Evolutionary conservation across 2,797 vertebrate species (phyloP).

Genomic region (Heliangelus exortis): DNA sequence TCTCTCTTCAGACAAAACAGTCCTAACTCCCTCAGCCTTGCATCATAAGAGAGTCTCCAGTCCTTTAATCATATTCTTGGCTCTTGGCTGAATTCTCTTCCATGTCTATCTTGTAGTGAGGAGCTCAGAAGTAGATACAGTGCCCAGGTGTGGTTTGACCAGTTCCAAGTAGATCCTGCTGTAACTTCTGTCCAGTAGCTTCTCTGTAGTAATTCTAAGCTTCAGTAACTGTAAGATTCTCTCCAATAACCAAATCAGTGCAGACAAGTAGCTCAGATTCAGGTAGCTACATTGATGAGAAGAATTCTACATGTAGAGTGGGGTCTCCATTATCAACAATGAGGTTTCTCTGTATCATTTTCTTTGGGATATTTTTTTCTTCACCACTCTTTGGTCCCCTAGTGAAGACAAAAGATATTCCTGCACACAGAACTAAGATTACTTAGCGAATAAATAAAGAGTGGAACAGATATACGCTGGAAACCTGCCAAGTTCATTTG

Average conservation of each 20-base stretch:
- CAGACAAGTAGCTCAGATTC: neutral
- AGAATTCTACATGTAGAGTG: neutral
- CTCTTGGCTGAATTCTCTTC: neutral
- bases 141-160: neutral
- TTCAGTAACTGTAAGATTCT: neutral
- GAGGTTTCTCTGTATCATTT: neutral
- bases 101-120: neutral
- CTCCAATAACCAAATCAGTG: neutral
- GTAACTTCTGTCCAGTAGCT: neutral
- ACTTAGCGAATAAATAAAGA: neutral
- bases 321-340: neutral
- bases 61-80: neutral
- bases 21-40: neutral
- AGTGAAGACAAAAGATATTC: neutral
- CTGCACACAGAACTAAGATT: neutral
- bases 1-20: neutral
- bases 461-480: neutral
- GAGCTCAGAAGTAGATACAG: neutral
- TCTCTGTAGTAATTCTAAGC: neutral
- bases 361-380: neutral
- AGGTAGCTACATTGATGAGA: neutral
- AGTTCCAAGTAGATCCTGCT: neutral
- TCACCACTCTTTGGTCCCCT: neutral
- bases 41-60: neutral
- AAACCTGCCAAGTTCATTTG: neutral